These are phyloP conservation scores for Macroglossus sobrinus DNA, from an alignment of 2,113 vertebrate species.

Conservation along the genomic window DNA sequence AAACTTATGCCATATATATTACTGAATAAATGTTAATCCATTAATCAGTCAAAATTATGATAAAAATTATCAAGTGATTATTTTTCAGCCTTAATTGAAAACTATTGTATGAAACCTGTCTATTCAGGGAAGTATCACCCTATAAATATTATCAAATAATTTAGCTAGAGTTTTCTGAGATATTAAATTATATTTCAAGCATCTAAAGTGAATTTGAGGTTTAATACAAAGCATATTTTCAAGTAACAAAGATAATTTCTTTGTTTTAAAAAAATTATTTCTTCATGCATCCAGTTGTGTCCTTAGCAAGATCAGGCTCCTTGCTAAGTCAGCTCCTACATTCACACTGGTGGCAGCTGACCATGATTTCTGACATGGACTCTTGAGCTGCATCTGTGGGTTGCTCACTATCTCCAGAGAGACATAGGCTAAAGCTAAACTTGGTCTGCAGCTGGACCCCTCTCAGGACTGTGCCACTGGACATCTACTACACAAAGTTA, in stretches of 20 bases:
- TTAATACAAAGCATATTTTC: neutral
- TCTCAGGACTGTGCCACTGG: too few species aligned
- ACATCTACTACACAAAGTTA: too few species aligned
- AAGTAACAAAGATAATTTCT: neutral
- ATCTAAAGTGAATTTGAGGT: neutral
- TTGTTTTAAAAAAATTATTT: neutral
- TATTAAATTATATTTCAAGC: neutral
- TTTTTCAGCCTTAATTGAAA: conserved; percentile 53
- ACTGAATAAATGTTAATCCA: neutral
- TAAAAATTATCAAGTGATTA: neutral
- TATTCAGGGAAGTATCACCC: conserved; percentile 63
- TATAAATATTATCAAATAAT: neutral
- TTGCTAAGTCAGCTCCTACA: too few species aligned
- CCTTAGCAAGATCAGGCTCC: too few species aligned
- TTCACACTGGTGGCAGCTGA: too few species aligned
- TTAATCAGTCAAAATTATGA: neutral
- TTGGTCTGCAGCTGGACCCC: too few species aligned
- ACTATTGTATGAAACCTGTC: neutral
- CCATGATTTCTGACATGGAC: too few species aligned
- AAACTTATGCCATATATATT: neutral
- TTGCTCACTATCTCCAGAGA: too few species aligned
- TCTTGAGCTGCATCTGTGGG: too few species aligned
- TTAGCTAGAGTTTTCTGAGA: neutral
- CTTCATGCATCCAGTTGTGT: too few species aligned
- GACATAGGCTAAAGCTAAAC: too few species aligned